Base-by-base conservation (phyloP, 2,113 vertebrate genomes). In the Polypterus senegalus region DNA sequence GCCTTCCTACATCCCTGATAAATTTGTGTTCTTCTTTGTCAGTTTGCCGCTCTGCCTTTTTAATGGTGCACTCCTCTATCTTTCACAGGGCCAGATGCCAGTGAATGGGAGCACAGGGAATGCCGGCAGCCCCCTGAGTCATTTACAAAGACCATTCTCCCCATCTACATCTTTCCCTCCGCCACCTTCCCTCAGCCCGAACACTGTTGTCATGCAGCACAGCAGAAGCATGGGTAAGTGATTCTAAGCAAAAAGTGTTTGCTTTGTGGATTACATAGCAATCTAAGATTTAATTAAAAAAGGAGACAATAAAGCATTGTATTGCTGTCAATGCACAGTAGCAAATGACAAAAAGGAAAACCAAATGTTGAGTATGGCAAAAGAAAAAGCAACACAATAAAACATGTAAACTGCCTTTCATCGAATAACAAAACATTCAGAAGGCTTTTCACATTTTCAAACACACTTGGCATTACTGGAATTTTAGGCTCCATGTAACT, bases 91-190 rank as follows among this genome's bases (percentile, higher is more conserved):
- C 79, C 89, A 91, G 79, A 78, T 94, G 70, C 85, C 90, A 48
- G 85, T 97, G 81, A 98, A 98, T 74, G 96, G 96, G 69, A 91
- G 79, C 67, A 68, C 83, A 57, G 81, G 81, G 56, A 84, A 77
- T 45, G 74, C 82, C 58, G 73, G 82, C 80, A 88, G 83, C 70
- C 85, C 83, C 56, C 79, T 88, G 79, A 90, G 82, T 71, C 81
- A 84, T 71, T 87, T 89, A 63, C 91, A 89, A 73, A 89, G 93
- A 73, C 86, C 92, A 52, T 88, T 94, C 74, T 95, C 93, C 66
- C 91, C 94, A 47, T 85, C 89, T 49, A 85, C 85, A 6, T 83
- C 86, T 3, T 92, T 91, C 68, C 83, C 89, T 56, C 82, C 89
- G 63, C 89, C 88, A 48, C 65, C 83, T 65, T 91, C 88, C 0